Evolutionary conservation across 2,888 invertebrate genomes (phyloP).

Genomic region (Seladonia tumulorum): DNA sequence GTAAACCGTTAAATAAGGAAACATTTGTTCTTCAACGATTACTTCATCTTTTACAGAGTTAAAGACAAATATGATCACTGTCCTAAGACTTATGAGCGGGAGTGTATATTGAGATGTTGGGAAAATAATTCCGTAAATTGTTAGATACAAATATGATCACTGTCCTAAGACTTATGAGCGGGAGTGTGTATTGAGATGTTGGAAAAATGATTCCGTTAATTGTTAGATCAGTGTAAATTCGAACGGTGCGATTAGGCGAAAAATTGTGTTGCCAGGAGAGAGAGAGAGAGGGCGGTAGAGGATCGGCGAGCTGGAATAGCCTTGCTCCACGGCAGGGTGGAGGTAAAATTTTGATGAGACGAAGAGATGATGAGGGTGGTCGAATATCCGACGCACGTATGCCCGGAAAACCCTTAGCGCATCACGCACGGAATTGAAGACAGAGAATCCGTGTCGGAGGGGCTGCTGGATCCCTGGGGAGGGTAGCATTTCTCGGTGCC

Average conservation of each 20-base stretch:
- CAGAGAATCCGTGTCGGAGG: slow-evolving; percentile 5
- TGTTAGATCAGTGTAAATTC: too few relatives aligned
- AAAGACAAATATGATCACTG: too few relatives aligned
- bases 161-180: too few relatives aligned
- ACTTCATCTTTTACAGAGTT: too few relatives aligned
- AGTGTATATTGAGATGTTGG: too few relatives aligned
- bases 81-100: too few relatives aligned
- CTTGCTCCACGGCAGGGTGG: neutral
- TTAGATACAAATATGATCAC: too few relatives aligned
- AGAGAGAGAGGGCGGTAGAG: neutral
- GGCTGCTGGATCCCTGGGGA: slow-evolving; percentile 38
- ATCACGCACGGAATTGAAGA: slow-evolving; percentile 25
- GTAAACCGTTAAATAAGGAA: too few relatives aligned
- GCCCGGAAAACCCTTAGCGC: slow-evolving; percentile 34
- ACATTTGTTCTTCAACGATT: too few relatives aligned
- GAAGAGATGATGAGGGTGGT: slow-evolving; percentile 10
- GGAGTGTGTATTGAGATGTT: too few relatives aligned
- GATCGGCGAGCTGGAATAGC: neutral
- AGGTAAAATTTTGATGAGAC: neutral
- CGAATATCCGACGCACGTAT: slow-evolving; percentile 51
- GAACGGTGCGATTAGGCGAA: neutral
- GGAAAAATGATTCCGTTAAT: too few relatives aligned
- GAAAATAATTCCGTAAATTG: too few relatives aligned
- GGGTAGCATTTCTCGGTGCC: slow-evolving; percentile 49
- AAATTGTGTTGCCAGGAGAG: neutral